phyloP scores from a whole-genome alignment of 2,797 vertebrate genomes.

The Syndactyla subalaris region DNA sequence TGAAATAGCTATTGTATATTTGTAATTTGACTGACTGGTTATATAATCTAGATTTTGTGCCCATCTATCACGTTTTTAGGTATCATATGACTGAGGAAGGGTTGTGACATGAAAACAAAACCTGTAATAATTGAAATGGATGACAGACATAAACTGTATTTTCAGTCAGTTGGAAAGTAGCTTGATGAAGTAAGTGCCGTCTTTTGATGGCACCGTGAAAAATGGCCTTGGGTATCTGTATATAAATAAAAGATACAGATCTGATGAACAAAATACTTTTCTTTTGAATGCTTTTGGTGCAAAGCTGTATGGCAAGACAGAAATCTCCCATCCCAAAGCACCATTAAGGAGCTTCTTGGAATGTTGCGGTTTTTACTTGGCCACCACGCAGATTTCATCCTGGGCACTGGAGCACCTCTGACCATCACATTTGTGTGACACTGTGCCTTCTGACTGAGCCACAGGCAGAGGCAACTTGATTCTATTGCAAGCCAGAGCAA shows the following conservation, averaged over 20 bases:
- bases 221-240: neutral
- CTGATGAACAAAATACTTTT: neutral
- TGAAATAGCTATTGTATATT: neutral
- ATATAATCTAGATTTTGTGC: neutral
- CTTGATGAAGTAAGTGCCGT: neutral
- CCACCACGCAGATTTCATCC: neutral
- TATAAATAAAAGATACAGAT: neutral
- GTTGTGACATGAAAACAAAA: neutral
- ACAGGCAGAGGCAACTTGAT: neutral
- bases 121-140: neutral
- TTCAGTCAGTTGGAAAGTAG: neutral
- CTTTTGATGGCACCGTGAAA: neutral
- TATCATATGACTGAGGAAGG: neutral
- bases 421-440: neutral
- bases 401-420: neutral
- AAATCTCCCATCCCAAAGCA: neutral
- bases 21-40: neutral
- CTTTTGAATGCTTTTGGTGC: neutral
- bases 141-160: neutral
- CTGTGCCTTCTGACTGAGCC: neutral
- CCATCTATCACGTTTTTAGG: neutral
- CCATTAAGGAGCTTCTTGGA: neutral
- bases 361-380: neutral
- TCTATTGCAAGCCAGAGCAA: neutral
- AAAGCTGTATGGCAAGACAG: neutral